Evolutionary conservation across 2,888 invertebrate species (phyloP).

Genomic region (Trilocha varians): DNA sequence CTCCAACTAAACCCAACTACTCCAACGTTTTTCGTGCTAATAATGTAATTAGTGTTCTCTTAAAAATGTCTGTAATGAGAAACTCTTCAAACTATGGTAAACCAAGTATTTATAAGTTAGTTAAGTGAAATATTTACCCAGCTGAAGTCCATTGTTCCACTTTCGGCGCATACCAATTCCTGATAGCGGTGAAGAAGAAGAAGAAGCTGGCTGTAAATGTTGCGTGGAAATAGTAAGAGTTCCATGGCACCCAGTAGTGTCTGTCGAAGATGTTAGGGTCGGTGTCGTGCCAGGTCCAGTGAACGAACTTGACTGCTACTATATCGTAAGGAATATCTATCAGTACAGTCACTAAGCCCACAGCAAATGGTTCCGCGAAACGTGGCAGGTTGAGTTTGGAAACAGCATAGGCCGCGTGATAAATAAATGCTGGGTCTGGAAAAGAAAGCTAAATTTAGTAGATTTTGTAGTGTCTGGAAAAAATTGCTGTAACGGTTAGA

Average conservation of each 20-base stretch:
- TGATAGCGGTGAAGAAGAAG: slow-evolving; percentile 76
- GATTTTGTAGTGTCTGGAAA: too few species aligned
- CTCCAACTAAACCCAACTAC: too few species aligned
- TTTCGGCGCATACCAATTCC: slow-evolving; percentile 65
- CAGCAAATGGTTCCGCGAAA: slow-evolving; percentile 77
- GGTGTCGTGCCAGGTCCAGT: slow-evolving; percentile 90
- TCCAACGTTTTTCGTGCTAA: too few species aligned
- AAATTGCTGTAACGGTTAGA: too few species aligned
- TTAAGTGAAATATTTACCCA: slow-evolving; percentile 43
- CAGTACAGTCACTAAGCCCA: slow-evolving; percentile 80
- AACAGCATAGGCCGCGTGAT: slow-evolving; percentile 73
- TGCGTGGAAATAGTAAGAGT: slow-evolving; percentile 87
- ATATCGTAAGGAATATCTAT: slow-evolving; percentile 88
- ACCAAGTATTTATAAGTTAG: too few species aligned
- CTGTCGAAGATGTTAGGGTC: slow-evolving; percentile 81
- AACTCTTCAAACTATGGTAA: too few species aligned
- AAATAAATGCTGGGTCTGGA: slow-evolving; percentile 75
- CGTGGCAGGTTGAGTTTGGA: slow-evolving; percentile 68
- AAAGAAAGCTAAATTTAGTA: background rate
- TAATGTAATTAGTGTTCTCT: too few species aligned
- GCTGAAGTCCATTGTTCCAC: slow-evolving; percentile 74
- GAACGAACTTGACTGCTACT: slow-evolving; percentile 82
- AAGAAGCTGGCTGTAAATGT: slow-evolving; percentile 82
- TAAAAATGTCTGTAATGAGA: background rate
- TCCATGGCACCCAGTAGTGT: slow-evolving; percentile 89